Percentiles rank a stretch among this genome's conserved stretches.
phyloP scores from a whole-genome alignment of 2,797 vertebrate genomes.

The Squalus acanthias region DNA sequence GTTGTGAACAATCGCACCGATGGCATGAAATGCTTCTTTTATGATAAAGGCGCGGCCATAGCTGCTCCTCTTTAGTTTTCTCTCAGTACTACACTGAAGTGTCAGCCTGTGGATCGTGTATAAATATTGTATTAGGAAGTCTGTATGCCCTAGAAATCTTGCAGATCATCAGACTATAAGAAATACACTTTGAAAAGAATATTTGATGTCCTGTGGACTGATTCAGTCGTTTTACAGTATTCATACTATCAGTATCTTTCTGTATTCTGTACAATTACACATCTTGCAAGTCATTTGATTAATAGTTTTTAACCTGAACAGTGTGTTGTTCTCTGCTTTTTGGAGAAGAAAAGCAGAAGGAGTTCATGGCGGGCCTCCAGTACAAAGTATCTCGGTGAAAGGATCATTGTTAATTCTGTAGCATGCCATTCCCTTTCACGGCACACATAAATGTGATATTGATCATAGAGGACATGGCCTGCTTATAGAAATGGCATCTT shows the following conservation, averaged over 20 bases:
- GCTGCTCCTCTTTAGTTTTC: not conserved
- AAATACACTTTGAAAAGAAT: not conserved
- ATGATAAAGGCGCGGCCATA: not conserved
- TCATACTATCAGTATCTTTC: not conserved
- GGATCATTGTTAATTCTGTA: not conserved
- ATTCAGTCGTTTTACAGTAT: not conserved
- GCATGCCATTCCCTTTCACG: not conserved
- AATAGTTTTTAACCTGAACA: too few relatives aligned
- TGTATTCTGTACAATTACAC: not conserved
- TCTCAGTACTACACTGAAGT: not conserved
- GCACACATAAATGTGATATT: too few relatives aligned
- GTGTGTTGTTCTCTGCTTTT: not conserved
- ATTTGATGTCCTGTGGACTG: not conserved
- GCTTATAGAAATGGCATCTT: not conserved
- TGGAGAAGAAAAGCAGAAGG: not conserved
- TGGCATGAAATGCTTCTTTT: not conserved
- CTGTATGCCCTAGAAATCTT: not conserved
- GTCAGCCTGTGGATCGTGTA: not conserved
- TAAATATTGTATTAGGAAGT: not conserved
- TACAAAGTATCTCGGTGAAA: not conserved
- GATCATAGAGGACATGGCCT: not conserved
- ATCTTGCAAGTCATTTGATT: not conserved
- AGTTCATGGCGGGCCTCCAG: not conserved
- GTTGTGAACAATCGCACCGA: not conserved
- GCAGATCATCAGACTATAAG: not conserved